A percentile compares a stretch with the other conserved stretches of the same genome.
phyloP scores from a whole-genome alignment of 2,797 vertebrate genomes.

The Clarias platycephalus region DNA sequence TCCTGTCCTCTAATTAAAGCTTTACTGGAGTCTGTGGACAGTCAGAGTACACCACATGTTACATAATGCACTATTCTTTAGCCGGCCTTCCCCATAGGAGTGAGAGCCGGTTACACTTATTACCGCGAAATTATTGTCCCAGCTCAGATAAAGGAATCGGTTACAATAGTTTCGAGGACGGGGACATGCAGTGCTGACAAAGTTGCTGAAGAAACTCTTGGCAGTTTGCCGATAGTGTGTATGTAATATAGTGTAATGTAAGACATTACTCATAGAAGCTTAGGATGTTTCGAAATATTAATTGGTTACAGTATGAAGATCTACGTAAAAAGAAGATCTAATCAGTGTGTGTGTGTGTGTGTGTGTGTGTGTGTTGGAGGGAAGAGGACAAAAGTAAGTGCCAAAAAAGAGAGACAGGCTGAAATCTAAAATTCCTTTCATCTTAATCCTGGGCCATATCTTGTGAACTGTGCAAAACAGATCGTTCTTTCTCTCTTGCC shows the following conservation, averaged over 20 bases:
- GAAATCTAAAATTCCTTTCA: slow-evolving; percentile 78
- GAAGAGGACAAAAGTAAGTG: not conserved
- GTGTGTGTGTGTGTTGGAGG: not conserved
- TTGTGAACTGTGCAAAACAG: slow-evolving; percentile 73
- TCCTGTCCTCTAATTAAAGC: slow-evolving; percentile 72
- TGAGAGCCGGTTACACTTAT: slow-evolving; percentile 60
- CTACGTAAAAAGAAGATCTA: not conserved
- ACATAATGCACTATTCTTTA: slow-evolving; percentile 69
- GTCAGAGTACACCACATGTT: slow-evolving; percentile 65
- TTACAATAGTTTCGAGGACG: slow-evolving; percentile 23
- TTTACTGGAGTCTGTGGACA: slow-evolving; percentile 71
- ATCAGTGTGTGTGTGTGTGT: not conserved
- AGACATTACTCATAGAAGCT: not conserved
- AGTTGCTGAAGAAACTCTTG: not conserved
- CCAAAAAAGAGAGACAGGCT: not conserved
- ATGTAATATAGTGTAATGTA: not conserved
- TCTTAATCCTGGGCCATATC: slow-evolving; percentile 77
- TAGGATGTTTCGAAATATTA: not conserved
- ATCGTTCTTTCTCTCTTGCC: slow-evolving; percentile 50
- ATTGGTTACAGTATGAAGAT: not conserved
- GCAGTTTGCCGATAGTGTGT: not conserved
- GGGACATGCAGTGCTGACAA: slow-evolving; percentile 13
- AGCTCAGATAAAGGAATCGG: slow-evolving; percentile 28
- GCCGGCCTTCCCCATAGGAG: slow-evolving; percentile 58
- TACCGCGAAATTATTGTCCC: slow-evolving; percentile 25